Percentiles rank a stretch among this genome's conserved stretches.
Conservation (phyloP, 2,888 invertebrate genomes). For the Brachyptera putata region DNA sequence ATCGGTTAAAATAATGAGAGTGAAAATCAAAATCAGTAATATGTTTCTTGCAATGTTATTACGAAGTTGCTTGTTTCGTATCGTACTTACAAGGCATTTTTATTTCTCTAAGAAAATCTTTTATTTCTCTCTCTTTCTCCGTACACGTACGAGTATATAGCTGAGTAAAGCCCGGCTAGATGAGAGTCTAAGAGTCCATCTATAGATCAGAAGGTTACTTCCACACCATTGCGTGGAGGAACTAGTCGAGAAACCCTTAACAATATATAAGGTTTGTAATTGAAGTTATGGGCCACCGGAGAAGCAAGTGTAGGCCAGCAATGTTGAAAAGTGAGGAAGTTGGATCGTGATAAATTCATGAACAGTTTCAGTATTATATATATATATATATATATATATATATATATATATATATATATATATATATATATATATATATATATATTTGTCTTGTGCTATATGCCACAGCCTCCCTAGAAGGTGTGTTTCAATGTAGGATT, state of each 20-base stretch:
- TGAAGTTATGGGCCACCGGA: conserved; percentile 20
- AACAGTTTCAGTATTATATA: conserved; percentile 12
- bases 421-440: conserved; percentile 13
- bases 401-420: conserved; percentile 13
- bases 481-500: neutral
- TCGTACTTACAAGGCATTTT: too few relatives aligned
- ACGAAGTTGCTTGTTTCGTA: too few relatives aligned
- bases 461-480: neutral
- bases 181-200: too few relatives aligned
- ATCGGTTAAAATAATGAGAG: too few relatives aligned
- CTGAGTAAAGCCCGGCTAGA: too few relatives aligned
- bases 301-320: neutral
- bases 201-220: neutral
- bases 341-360: conserved; percentile 17
- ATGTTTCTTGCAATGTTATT: too few relatives aligned
- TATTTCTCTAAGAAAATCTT: too few relatives aligned
- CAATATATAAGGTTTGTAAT: conserved; percentile 20
- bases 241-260: conserved; percentile 8
- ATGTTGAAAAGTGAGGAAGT: conserved; percentile 14
- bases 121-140: too few relatives aligned
- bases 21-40: too few relatives aligned
- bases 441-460: neutral
- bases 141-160: too few relatives aligned
- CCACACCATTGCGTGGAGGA: neutral
- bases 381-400: conserved; percentile 12